phyloP scores from a whole-genome alignment of 2,797 vertebrate species.

The Cynodonichthys magdalenae region DNA sequence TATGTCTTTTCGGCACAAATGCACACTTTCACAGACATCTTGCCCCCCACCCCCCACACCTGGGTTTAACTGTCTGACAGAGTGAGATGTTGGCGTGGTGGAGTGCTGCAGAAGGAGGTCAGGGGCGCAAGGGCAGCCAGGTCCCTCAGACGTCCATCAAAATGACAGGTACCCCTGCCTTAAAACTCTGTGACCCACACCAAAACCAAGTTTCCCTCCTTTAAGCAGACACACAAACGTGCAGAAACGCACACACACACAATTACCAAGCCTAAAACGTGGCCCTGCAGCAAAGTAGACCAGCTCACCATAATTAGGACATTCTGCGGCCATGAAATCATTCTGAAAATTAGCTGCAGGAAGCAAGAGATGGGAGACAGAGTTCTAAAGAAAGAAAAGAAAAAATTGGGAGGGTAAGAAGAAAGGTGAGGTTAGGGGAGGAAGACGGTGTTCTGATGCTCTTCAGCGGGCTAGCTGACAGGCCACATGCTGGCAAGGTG shows the following conservation, averaged over 20 bases:
- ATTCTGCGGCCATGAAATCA: constrained; percentile 84
- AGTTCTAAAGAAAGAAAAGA: constrained; percentile 62
- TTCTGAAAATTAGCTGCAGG: constrained; percentile 81
- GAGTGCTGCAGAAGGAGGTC: constrained; percentile 73
- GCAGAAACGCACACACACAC: constrained; percentile 10
- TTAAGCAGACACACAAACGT: constrained; percentile 38
- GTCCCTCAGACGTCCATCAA: constrained; percentile 81
- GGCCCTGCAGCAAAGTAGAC: constrained; percentile 76
- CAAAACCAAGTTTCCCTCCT: constrained; percentile 63
- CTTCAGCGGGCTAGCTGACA: constrained; percentile 67
- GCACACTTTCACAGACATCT: constrained; percentile 46
- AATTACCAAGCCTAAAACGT: constrained; percentile 69
- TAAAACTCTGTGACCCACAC: constrained; percentile 73
- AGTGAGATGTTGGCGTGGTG: constrained; percentile 70
- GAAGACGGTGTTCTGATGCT: constrained; percentile 73
- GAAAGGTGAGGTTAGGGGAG: constrained; percentile 55
- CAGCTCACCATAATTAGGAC: constrained; percentile 81
- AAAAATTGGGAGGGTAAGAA: constrained; percentile 41
- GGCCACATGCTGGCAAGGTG: constrained; percentile 66
- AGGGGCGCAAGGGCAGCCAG: constrained; percentile 77
- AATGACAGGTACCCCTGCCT: constrained; percentile 77
- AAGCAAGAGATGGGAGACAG: constrained; percentile 71
- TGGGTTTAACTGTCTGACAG: constrained; percentile 77
- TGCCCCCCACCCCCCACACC: constrained; percentile 62
- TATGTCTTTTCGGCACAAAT: constrained; percentile 57